Conservation (phyloP, 53 echinoderm and acorn worm species). For the Luidia sarsii region DNA sequence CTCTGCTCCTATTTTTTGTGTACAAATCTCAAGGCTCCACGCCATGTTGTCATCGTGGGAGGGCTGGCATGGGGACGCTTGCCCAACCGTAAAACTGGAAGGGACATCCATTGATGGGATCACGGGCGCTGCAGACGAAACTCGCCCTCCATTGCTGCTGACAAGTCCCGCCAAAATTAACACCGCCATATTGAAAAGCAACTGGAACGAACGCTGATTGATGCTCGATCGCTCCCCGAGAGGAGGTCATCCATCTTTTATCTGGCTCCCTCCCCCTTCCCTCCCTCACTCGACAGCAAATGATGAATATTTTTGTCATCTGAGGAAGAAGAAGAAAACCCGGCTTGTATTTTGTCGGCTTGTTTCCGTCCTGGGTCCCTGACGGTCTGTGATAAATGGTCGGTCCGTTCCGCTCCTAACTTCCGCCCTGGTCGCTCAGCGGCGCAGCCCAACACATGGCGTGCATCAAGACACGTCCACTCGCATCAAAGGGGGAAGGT, state of each 20-base stretch:
- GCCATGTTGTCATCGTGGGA: slow-evolving; percentile 1
- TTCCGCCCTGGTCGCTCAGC: slow-evolving; percentile 34
- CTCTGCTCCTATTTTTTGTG: no score
- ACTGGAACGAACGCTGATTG: slow-evolving; percentile 17
- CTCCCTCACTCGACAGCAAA: slow-evolving; percentile 37
- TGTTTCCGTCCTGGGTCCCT: slow-evolving; percentile 42
- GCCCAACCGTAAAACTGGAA: no score
- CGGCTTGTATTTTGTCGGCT: slow-evolving; percentile 34
- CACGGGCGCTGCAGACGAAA: slow-evolving; percentile 10
- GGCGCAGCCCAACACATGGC: slow-evolving; percentile 22
- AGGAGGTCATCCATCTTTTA: slow-evolving; percentile 35
- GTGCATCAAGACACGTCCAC: slow-evolving; percentile 9
- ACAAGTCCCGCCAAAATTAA: slow-evolving; percentile 24
- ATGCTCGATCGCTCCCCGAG: slow-evolving; percentile 1
- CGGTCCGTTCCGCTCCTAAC: slow-evolving; percentile 6
- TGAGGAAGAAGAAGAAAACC: background rate
- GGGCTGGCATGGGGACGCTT: background rate
- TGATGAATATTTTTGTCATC: slow-evolving; percentile 23
- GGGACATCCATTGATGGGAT: background rate
- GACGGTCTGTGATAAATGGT: slow-evolving; percentile 47
- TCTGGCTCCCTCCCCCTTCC: background rate
- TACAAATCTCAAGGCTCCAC: background rate
- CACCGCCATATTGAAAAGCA: slow-evolving; percentile 3
- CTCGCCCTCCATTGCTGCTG: slow-evolving; percentile 3
- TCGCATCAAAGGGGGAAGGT: no score